Conservation (phyloP, 2,797 vertebrate genomes). For the Liparis tanakae region DNA sequence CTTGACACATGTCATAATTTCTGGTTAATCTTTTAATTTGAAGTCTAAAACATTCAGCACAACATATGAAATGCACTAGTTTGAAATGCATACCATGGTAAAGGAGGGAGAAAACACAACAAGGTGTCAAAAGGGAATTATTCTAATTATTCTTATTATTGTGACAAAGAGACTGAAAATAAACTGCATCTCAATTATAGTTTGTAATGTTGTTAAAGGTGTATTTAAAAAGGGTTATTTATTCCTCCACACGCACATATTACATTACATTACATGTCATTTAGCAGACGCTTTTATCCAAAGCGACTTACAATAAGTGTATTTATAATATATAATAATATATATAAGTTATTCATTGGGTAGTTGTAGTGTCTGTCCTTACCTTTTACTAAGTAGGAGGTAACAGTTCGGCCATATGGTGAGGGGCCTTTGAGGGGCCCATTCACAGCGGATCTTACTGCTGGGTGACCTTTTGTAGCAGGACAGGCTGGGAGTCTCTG, state of each 20-base stretch:
- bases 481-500: constrained; percentile 74
- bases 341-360: neutral
- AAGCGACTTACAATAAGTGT: too few species aligned
- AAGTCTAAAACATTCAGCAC: neutral
- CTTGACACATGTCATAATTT: neutral
- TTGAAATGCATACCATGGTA: neutral
- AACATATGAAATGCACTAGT: neutral
- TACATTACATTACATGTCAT: too few species aligned
- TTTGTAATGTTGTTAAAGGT: neutral
- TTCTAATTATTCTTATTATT: neutral
- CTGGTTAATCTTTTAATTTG: neutral
- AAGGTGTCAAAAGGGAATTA: neutral
- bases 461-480: constrained; percentile 86
- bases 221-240: neutral
- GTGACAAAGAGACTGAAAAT: neutral
- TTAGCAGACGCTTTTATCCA: too few species aligned
- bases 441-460: constrained; percentile 86
- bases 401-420: constrained; percentile 68
- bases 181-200: neutral
- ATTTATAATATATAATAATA: too few species aligned
- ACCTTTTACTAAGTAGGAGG: constrained; percentile 81
- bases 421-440: constrained; percentile 62
- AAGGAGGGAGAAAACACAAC: too few species aligned
- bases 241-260: neutral
- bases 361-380: constrained; percentile 35